These are phyloP conservation scores for Acanthornis magna DNA, from an alignment of 2,797 vertebrate genomes.

Conservation along the genomic window DNA sequence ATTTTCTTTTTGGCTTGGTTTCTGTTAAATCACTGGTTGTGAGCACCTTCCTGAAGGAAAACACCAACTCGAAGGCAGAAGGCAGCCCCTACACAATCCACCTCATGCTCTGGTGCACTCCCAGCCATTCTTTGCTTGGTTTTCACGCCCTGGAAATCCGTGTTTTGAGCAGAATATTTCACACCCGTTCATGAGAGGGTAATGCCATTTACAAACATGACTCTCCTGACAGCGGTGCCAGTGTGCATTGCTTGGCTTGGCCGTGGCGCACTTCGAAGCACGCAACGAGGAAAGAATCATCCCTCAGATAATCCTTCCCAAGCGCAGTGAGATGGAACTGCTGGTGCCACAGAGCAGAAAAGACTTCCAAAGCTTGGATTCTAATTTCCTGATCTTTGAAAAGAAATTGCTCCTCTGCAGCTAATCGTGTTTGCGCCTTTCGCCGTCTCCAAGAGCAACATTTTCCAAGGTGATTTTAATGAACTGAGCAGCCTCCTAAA, in stretches of 20 bases:
- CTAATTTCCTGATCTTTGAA: neutral
- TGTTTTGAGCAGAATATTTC: neutral
- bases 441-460: conserved; percentile 11
- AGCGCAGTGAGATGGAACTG: neutral
- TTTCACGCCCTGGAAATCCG: neutral
- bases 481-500: neutral
- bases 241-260: neutral
- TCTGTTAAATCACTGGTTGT: neutral
- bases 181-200: neutral
- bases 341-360: neutral
- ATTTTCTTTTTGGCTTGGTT: neutral
- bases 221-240: neutral
- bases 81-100: neutral
- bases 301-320: neutral
- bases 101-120: neutral
- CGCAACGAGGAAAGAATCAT: neutral
- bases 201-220: neutral
- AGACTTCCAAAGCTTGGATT: neutral
- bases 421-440: neutral
- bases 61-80: rapidly evolving
- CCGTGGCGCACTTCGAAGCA: neutral
- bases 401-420: conserved; percentile 4
- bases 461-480: conserved; percentile 39
- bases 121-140: neutral
- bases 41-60: neutral